Evolutionary conservation across 2,888 invertebrate species (phyloP).

Genomic region (Andricus quercusramuli): DNA sequence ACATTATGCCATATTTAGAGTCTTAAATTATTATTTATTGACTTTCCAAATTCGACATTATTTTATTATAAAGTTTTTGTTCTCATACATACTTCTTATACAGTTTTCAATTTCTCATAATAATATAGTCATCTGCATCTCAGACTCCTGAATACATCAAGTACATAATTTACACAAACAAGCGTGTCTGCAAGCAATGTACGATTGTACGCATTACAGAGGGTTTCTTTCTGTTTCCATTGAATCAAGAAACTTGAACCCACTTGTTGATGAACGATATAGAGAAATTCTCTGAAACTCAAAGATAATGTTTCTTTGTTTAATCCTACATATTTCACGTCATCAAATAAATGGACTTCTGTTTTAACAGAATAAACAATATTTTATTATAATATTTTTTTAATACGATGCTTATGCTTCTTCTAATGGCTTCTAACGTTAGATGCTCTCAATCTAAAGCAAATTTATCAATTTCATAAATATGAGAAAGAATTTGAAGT

Average conservation of each 20-base stretch:
- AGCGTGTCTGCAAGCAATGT: neutral
- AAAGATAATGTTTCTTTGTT: constrained; percentile 18
- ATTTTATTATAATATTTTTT: too few species aligned
- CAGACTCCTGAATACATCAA: neutral
- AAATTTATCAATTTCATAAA: too few species aligned
- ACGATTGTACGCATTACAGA: neutral
- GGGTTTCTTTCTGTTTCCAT: constrained; percentile 12
- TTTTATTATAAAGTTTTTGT: too few species aligned
- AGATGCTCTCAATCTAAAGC: too few species aligned
- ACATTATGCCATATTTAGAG: too few species aligned
- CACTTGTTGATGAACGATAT: constrained; percentile 18
- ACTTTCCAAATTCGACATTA: too few species aligned
- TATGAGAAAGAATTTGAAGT: too few species aligned
- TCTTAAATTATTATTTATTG: too few species aligned
- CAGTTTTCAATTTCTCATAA: neutral
- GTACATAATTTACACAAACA: neutral
- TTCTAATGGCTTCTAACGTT: too few species aligned
- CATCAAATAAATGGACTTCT: neutral
- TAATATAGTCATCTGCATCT: neutral
- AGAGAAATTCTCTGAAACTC: constrained; percentile 1
- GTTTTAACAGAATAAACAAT: neutral
- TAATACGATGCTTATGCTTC: too few species aligned
- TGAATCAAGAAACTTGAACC: constrained; percentile 23
- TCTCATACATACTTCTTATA: neutral
- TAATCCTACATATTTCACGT: neutral